Conservation (phyloP, 1,140 invertebrate species). For the Oryzaephilus surinamensis region DNA sequence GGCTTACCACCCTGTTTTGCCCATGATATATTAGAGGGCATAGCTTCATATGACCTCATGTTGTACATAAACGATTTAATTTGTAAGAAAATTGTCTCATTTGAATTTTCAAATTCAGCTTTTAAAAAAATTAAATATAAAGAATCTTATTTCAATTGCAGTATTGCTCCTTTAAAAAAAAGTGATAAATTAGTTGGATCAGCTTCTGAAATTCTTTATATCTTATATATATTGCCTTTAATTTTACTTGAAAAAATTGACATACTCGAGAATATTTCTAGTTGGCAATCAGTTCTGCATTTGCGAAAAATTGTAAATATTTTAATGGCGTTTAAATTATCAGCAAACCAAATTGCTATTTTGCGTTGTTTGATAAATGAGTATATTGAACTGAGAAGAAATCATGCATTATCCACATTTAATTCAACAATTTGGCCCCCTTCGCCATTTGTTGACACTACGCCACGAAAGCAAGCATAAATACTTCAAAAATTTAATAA, state of each 20-base stretch:
- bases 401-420: too few species aligned
- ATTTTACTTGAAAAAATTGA: neutral
- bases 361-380: slow-evolving; percentile 1
- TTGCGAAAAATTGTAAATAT: slow-evolving; percentile 3
- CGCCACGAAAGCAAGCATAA: too few species aligned
- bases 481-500: too few species aligned
- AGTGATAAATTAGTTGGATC: neutral
- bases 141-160: neutral
- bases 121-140: slow-evolving; percentile 1
- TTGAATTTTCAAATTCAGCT: neutral
- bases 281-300: neutral
- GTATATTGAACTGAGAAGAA: slow-evolving; percentile 3
- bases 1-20: slow-evolving; percentile 8
- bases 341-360: slow-evolving; percentile 1
- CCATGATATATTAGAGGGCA: slow-evolving; percentile 9
- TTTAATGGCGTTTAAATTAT: slow-evolving; percentile 2
- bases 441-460: too few species aligned
- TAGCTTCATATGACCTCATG: slow-evolving; percentile 6
- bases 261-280: neutral
- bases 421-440: too few species aligned
- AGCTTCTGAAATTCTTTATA: slow-evolving; percentile 7
- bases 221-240: slow-evolving; percentile 3
- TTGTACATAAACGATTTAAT: slow-evolving; percentile 4
- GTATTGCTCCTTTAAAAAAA: slow-evolving; percentile 1
- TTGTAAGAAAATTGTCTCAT: slow-evolving; percentile 1